phyloP scores from a whole-genome alignment of 2,113 vertebrate species.

The Callionymus lyra region DNA sequence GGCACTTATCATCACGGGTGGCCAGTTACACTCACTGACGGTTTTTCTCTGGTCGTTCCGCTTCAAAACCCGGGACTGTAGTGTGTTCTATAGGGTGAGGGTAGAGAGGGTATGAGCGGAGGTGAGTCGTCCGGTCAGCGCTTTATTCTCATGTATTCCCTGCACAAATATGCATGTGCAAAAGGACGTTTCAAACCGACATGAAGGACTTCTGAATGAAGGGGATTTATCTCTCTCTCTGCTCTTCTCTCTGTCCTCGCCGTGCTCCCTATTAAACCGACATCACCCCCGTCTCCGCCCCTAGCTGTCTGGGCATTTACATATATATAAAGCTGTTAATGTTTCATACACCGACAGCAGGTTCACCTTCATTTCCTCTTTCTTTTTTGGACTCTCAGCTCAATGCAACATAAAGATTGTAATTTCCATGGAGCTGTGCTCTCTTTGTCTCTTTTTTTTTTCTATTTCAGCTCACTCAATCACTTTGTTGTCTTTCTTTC shows the following conservation, averaged over 20 bases:
- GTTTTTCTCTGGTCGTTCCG: constrained; percentile 6
- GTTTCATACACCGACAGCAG: constrained; percentile 72
- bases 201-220: constrained; percentile 51
- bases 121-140: constrained; percentile 1
- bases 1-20: too few relatives aligned
- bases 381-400: constrained; percentile 74
- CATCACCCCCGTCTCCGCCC: constrained; percentile 48
- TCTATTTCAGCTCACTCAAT: constrained; percentile 27
- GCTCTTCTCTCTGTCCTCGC: constrained; percentile 6
- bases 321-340: constrained; percentile 77
- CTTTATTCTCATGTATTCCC: constrained; percentile 7
- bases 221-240: constrained; percentile 16
- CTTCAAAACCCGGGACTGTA: constrained; percentile 19
- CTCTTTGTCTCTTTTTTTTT: constrained; percentile 37
- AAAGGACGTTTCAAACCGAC: constrained; percentile 26
- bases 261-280: constrained; percentile 36
- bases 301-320: constrained; percentile 70
- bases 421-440: constrained; percentile 78
- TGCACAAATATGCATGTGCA: constrained; percentile 21
- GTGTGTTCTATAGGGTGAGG: constrained; percentile 27
- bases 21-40: too few relatives aligned
- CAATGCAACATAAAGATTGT: constrained; percentile 84
- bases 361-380: constrained; percentile 51
- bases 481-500: constrained; percentile 37
- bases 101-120: constrained; percentile 13